Evolutionary conservation across 2,113 vertebrate genomes (phyloP), one percentile per base, ranked within the genome.

Genomic region (Ictalurus furcatus): DNA sequence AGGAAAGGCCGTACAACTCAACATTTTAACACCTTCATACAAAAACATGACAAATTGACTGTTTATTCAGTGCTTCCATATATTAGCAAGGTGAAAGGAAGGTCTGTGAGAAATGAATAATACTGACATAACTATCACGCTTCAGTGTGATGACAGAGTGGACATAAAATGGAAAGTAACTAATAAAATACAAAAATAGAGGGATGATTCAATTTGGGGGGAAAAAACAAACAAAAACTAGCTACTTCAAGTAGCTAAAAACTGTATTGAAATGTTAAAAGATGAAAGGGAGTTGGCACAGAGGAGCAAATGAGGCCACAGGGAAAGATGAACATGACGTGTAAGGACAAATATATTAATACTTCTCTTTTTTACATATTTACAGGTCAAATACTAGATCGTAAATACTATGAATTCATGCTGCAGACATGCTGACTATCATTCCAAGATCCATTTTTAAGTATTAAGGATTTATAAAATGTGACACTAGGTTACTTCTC

Each of bases 341-440:
- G 23, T 3, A 44, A 34, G 9, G 79, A 88, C 84, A 88, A 91
- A 92, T 92, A 91, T 91, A 92, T 90, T 91, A 90, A 86, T 89
- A 71, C n/a, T 48, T 59, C 58, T 88, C n/a, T 4, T 19, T 58
- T 58, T 54, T 56, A 67, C 63, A 90, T 91, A 93, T 91, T 89
- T 90, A 92, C 90, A 92, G 23, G 19, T 81, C 76, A 44, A 56
- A 86, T 71, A 56, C 87, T 69, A 79, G 37, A 74, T 79, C 16
- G 63, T 28, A 48, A 21, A 90, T 17, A 79, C 58, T 63, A 78
- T 19, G 37, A 74, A 30, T 6, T 83, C 30, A 74, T 85, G 69
- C 83, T 19, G 11, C n/a, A 40, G 23, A 78, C 71, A 85, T 65
- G n/a, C 3, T 48, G 14, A 74, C 67, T 82, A 88, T 74, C 4